A percentile compares a stretch with the other conserved stretches of the same genome.
phyloP scores from a whole-genome alignment of 2,113 vertebrate species.

The Asarcornis scutulata region DNA sequence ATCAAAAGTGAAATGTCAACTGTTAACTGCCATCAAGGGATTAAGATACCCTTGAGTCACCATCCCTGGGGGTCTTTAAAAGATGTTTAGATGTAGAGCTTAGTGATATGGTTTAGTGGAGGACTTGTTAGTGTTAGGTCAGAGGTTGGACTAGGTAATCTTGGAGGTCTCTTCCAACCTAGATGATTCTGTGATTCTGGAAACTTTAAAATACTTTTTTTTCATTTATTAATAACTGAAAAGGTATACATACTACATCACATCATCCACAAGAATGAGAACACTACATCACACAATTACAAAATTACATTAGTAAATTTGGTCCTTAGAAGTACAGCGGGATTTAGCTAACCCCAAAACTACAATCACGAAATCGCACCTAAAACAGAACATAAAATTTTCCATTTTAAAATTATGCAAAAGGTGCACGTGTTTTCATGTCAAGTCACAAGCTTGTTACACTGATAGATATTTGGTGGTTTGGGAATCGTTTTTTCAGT shows the following conservation, averaged over 20 bases:
- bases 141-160: too few relatives aligned
- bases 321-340: not conserved
- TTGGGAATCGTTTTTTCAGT: not conserved
- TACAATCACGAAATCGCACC: not conserved
- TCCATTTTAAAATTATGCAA: not conserved
- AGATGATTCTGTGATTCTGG: too few relatives aligned
- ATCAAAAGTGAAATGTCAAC: not conserved
- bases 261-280: not conserved
- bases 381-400: not conserved
- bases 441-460: not conserved
- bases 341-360: not conserved
- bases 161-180: too few relatives aligned
- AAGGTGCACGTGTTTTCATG: not conserved
- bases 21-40: not conserved
- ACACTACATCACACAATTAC: not conserved
- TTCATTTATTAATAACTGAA: not conserved
- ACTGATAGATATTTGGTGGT: accelerated
- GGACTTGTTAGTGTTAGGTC: too few relatives aligned
- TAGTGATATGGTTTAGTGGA: too few relatives aligned
- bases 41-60: not conserved
- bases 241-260: not conserved
- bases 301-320: not conserved
- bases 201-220: not conserved
- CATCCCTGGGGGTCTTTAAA: too few relatives aligned
- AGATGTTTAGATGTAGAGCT: too few relatives aligned